Conservation (phyloP, 1,140 invertebrate species). For the Diachasma alloeum region DNA sequence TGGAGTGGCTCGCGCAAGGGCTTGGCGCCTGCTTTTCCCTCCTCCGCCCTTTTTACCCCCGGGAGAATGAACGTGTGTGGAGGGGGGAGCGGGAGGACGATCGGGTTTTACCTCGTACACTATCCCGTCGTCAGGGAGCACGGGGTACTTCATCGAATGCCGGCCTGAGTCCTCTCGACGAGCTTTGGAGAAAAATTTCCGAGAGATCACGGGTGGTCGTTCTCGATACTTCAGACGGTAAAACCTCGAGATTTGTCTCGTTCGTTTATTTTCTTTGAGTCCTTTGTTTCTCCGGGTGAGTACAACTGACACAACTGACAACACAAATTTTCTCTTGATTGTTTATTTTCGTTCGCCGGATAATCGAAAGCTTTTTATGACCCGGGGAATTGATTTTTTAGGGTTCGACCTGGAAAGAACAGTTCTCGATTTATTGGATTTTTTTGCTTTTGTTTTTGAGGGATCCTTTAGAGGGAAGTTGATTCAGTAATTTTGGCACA, state of each 20-base stretch:
- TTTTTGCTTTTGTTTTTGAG: too few species aligned
- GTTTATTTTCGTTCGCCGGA: too few species aligned
- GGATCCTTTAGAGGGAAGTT: too few species aligned
- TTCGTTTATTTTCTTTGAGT: conserved; percentile 2
- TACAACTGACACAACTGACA: too few species aligned
- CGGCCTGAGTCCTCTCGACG: background rate
- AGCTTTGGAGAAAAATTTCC: conserved; percentile 2
- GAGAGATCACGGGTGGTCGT: conserved; percentile 16
- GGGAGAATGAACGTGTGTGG: background rate
- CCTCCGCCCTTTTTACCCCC: background rate
- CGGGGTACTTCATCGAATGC: background rate
- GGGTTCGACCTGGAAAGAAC: too few species aligned
- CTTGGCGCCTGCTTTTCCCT: conserved; percentile 18
- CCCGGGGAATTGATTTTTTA: too few species aligned
- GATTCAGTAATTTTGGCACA: too few species aligned
- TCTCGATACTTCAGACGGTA: conserved; percentile 1
- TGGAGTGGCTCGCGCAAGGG: conserved; percentile 19
- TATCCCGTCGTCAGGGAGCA: conserved; percentile 17
- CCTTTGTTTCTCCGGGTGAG: background rate
- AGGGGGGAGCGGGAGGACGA: background rate
- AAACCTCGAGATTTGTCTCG: background rate
- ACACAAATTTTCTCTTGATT: too few species aligned
- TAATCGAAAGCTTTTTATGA: too few species aligned
- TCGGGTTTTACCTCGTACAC: background rate
- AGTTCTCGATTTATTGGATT: too few species aligned